A percentile compares a stretch with the other conserved stretches of the same genome.
Evolutionary conservation across 2,797 vertebrate species (phyloP).

Genomic region (Megaceryle alcyon): DNA sequence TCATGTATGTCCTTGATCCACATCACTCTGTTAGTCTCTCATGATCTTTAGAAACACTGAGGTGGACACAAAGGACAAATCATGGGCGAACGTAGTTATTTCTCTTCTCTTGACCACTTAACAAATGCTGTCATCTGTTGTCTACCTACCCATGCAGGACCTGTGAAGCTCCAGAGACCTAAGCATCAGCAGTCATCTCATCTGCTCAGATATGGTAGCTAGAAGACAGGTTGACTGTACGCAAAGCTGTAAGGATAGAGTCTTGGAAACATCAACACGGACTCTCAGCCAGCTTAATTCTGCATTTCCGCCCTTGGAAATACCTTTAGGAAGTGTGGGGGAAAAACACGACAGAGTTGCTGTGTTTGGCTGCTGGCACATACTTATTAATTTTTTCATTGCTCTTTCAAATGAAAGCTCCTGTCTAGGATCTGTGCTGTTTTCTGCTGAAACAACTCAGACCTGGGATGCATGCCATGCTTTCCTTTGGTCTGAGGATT

Average conservation of each 20-base stretch:
- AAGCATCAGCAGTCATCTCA: background rate
- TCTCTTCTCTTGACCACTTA: background rate
- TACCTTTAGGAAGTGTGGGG: background rate
- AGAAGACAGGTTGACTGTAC: background rate
- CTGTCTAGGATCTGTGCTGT: background rate
- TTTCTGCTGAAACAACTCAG: slow-evolving; percentile 7
- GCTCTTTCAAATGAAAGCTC: slow-evolving; percentile 23
- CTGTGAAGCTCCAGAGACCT: background rate
- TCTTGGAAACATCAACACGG: background rate
- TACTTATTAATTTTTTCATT: slow-evolving; percentile 39
- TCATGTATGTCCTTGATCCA: rapidly evolving
- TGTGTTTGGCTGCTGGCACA: background rate
- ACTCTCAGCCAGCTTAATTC: background rate
- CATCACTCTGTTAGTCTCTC: background rate
- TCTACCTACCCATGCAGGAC: background rate
- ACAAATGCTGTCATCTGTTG: slow-evolving; percentile 17
- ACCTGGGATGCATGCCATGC: background rate
- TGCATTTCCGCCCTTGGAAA: background rate
- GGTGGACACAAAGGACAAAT: background rate
- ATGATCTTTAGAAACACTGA: background rate
- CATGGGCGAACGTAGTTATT: background rate
- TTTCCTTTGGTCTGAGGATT: background rate
- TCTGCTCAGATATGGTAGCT: background rate
- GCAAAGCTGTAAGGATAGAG: background rate
- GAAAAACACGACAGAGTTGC: background rate